Evolutionary conservation across 2,797 vertebrate genomes (phyloP).

Genomic region (Myripristis murdjan): DNA sequence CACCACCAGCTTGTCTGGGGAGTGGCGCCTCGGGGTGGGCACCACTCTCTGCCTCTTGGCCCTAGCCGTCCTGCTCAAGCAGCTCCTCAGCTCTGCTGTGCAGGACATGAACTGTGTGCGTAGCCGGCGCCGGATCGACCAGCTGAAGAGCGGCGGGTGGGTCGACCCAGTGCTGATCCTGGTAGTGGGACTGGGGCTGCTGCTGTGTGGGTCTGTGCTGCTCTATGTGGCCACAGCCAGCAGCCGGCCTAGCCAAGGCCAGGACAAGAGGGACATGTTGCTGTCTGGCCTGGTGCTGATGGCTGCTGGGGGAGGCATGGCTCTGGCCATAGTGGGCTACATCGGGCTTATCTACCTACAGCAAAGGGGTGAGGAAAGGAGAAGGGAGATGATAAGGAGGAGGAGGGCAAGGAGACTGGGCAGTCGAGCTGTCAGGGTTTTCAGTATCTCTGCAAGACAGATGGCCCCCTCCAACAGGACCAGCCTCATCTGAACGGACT

Average conservation of each 20-base stretch:
- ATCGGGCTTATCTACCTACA: conserved; percentile 48
- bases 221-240: conserved; percentile 82
- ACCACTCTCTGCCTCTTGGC: conserved; percentile 93
- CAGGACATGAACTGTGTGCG: conserved; percentile 98
- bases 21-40: conserved; percentile 93
- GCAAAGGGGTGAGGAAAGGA: conserved; percentile 66
- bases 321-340: conserved; percentile 80
- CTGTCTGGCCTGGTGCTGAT: conserved; percentile 88
- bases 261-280: conserved; percentile 88
- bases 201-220: conserved; percentile 88
- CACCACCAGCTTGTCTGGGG: conserved; percentile 89
- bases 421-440: conserved; percentile 78
- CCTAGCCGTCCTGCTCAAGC: conserved; percentile 93
- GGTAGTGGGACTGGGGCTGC: conserved; percentile 87
- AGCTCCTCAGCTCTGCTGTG: conserved; percentile 96
- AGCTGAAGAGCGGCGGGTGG: conserved; percentile 92
- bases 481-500: conserved; percentile 87
- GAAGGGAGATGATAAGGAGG: conserved; percentile 62
- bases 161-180: conserved; percentile 89
- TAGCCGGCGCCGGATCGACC: conserved; percentile 89
- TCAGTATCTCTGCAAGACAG: conserved; percentile 88
- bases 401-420: conserved; percentile 53
- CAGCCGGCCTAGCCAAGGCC: conserved; percentile 42
- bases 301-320: conserved; percentile 82
- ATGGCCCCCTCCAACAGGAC: conserved; percentile 90